A percentile compares a stretch with the other conserved stretches of the same genome.
Conservation (phyloP, 2,888 invertebrate species). For the Tromatobia lineatoria region DNA sequence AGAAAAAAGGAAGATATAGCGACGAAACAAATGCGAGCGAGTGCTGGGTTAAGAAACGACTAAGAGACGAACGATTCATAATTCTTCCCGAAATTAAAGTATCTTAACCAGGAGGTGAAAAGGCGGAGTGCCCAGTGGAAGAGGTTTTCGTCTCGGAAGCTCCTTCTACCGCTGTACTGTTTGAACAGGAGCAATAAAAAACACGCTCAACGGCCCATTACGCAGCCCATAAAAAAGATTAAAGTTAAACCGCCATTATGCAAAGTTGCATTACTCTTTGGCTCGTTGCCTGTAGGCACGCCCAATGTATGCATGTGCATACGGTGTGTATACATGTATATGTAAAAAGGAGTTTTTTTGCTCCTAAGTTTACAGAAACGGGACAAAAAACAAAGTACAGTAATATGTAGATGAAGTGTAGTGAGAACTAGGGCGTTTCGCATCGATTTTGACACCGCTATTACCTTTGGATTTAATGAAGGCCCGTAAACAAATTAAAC, state of each 20-base stretch:
- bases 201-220: conserved; percentile 80
- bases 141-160: conserved; percentile 5
- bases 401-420: neutral
- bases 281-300: conserved; percentile 55
- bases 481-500: neutral
- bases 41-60: conserved; percentile 13
- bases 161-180: conserved; percentile 55
- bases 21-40: neutral
- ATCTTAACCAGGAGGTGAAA: conserved; percentile 34
- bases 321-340: neutral
- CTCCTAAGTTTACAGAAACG: conserved; percentile 29
- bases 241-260: conserved; percentile 82
- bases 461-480: neutral
- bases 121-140: neutral
- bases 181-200: conserved; percentile 75
- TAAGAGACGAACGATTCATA: conserved; percentile 42
- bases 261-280: conserved; percentile 77
- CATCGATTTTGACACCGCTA: neutral
- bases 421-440: neutral
- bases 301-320: conserved; percentile 45
- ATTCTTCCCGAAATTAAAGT: conserved; percentile 47
- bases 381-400: conserved; percentile 7
- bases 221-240: conserved; percentile 81
- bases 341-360: conserved; percentile 8
- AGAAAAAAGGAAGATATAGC: neutral